Base-by-base conservation (phyloP, 2,797 vertebrate species). In the Urophycis tenuis region DNA sequence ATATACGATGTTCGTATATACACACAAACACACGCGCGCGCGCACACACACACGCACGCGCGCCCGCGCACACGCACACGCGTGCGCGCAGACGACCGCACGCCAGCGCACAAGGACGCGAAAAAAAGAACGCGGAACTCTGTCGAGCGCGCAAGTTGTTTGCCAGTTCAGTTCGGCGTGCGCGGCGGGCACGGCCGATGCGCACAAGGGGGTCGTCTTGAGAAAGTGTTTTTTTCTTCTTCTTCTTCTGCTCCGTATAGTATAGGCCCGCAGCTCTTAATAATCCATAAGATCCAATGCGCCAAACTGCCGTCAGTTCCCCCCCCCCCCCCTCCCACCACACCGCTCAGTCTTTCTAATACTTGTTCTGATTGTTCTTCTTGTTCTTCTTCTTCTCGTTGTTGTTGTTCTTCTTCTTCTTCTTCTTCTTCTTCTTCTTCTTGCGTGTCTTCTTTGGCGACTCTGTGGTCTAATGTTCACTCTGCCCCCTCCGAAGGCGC, bases 211-310 rank as follows among this genome's bases (percentile, higher is more conserved):
- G n/a, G n/a, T n/a, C n/a, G n/a, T 84, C 64, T 81, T 80, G 6
- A 79, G 81, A 87, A 89, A 90, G 86, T 89, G 85, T 73, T 81
- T n/a, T n/a, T n/a, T n/a, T n/a, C n/a, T n/a, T n/a, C n/a, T n/a
- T n/a, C n/a, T n/a, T n/a, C n/a, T n/a, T n/a, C n/a, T n/a, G n/a
- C n/a, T n/a, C n/a, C 29, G 86, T 89, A 89, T 86, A 75, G 82
- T 81, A 80, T 83, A 79, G 81, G 82, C 81, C 83, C 85, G 77
- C 88, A 88, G 86, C 88, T 89, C 83, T 91, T 83, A 89, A 90
- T 90, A 89, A 90, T 89, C 89, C 90, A 88, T 88, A 86, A 90
- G 78, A 79, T 88, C 85, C 88, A 83, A 85, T 88, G 90, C 90
- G 85, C 88, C 78, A 90, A 85, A 81, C 85, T 80, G 19, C 39